These are phyloP conservation scores for Syngnathus scovelli DNA, from an alignment of 2,113 vertebrate genomes.

Conservation along the genomic window DNA sequence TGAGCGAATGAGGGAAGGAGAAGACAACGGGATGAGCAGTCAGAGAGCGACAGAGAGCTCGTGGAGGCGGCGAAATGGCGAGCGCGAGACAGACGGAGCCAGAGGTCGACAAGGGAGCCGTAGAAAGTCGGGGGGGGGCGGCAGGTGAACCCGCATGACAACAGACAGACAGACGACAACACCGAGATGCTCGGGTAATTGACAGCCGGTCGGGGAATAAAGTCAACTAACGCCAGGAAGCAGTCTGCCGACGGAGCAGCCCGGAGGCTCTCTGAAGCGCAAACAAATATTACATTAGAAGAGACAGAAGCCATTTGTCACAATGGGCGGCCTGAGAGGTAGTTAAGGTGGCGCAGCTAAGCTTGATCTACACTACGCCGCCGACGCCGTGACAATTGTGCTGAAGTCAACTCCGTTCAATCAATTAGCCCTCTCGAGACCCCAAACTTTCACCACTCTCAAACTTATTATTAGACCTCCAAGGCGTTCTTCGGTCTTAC, in stretches of 20 bases:
- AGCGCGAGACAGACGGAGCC: conserved; percentile 36
- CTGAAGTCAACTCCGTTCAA: conserved; percentile 80
- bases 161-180: conserved; percentile 64
- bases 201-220: conserved; percentile 57
- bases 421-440: conserved; percentile 55
- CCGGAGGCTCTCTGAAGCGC: conserved; percentile 72
- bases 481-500: conserved; percentile 21
- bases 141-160: conserved; percentile 48
- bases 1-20: conserved; percentile 15
- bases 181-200: conserved; percentile 50
- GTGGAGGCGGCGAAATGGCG: conserved; percentile 35
- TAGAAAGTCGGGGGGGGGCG: conserved; percentile 7
- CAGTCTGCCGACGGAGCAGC: conserved; percentile 59
- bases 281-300: conserved; percentile 81
- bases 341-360: conserved; percentile 71
- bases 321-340: conserved; percentile 67
- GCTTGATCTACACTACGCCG: conserved; percentile 61
- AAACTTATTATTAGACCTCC: conserved; percentile 44
- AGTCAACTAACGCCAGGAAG: conserved; percentile 63
- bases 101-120: conserved; percentile 37
- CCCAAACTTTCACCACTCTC: conserved; percentile 11
- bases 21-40: conserved; percentile 14
- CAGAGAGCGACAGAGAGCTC: conserved; percentile 13
- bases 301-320: conserved; percentile 82
- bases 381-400: conserved; percentile 74